Evolutionary conservation across 2,113 vertebrate genomes (phyloP), one percentile per base, ranked within the genome.

Genomic region (Thalassoma bifasciatum): DNA sequence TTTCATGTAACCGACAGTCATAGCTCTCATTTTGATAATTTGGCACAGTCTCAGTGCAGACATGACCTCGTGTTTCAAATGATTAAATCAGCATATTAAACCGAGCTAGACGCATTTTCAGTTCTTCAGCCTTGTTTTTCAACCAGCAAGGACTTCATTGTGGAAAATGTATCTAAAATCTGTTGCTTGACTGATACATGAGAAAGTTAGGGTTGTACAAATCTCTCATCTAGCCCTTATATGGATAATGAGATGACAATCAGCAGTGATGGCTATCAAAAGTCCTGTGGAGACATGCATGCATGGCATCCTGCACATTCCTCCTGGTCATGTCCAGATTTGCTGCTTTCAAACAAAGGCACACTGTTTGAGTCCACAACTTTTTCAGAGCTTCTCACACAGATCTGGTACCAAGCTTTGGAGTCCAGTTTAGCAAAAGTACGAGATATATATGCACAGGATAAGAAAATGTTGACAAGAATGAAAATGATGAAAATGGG

Each of bases 281-380:
- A 46, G 40, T 30, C 84, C 66, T 85, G 87, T 12, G 16, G 65
- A 64, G 75, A 66, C 88, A 54, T 70, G 84, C 44, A 52, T 1
- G 14, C 53, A 46, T 24, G 1, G 5, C 83, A 60, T 63, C 81
- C 23, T 21, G 60, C 64, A 2, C 87, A 91, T 92, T 90, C 85
- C 65, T 78, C 64, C 12, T 3, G 66, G 69, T 81, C 91, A 17
- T 89, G 91, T 89, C 72, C 63, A 57, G 89, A 88, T 88, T 17
- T 75, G 90, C 66, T 50, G 51, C 60, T 47, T 69, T 22, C 17
- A 17, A 65, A 14, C 63, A 50, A 40, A 2, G 22, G 21, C 34
- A 1, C 56, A 23, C 38, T 40, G 52, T 64, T 19, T 26, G 10
- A 21, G 63, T 57, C 12, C 24, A 44, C 21, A 59, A 14, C 52